Conservation (phyloP, 2,113 vertebrate species). For the Uropsilus gracilis region DNA sequence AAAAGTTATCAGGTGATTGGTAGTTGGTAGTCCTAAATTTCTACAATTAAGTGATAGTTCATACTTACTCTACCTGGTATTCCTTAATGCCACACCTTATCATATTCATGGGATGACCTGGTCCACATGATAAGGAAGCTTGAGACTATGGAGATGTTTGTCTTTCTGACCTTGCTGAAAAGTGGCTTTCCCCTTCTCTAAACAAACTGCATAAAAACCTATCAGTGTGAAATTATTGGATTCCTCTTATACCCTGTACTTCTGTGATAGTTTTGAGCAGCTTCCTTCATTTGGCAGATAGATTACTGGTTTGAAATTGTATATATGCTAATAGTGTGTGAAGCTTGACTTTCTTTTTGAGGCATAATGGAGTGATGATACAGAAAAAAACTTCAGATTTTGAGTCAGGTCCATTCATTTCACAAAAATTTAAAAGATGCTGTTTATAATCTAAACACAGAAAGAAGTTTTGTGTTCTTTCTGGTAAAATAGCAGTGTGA, state of each 20-base stretch:
- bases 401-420: neutral
- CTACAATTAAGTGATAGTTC: neutral
- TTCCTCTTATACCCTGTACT: neutral
- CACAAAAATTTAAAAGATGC: neutral
- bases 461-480: neutral
- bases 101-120: neutral
- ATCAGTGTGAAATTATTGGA: neutral
- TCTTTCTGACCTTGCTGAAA: neutral
- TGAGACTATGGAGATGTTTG: fast-evolving
- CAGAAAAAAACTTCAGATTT: neutral
- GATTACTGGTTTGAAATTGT: neutral
- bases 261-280: neutral
- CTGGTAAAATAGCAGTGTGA: neutral
- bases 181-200: neutral
- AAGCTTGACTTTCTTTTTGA: neutral
- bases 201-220: neutral
- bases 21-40: neutral
- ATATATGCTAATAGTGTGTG: neutral
- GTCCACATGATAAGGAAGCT: neutral
- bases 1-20: neutral
- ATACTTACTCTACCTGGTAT: neutral
- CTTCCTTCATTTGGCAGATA: neutral
- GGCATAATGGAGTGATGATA: neutral
- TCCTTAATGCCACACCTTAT: neutral
- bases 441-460: neutral